Conservation (phyloP, 2,888 invertebrate species). For the Masnerella sp. region DNA sequence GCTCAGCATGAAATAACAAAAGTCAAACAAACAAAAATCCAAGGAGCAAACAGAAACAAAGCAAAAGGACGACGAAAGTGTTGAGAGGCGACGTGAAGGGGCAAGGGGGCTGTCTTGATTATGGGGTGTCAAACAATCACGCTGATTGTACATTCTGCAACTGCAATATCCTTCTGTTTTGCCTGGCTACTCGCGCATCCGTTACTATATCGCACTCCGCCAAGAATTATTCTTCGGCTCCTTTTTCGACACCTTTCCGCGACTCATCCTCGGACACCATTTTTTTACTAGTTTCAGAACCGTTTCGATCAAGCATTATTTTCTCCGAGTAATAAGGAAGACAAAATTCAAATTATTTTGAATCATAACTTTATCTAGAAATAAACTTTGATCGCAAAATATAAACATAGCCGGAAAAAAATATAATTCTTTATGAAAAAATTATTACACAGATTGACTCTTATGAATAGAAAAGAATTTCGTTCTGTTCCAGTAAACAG, state of each 20-base stretch:
- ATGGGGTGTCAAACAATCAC: constrained; percentile 78
- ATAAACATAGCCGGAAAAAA: no score
- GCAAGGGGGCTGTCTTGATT: constrained; percentile 75
- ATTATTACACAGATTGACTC: no score
- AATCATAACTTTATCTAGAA: no score
- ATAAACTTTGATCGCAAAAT: no score
- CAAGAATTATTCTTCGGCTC: constrained; percentile 60
- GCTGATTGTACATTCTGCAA: constrained; percentile 76
- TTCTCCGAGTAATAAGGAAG: no score
- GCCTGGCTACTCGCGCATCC: constrained; percentile 67
- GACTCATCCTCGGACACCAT: no score
- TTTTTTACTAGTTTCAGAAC: no score
- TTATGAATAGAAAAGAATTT: no score
- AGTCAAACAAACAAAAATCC: constrained; percentile 56
- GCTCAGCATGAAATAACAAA: constrained; percentile 65
- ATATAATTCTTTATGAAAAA: no score
- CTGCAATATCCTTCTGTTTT: constrained; percentile 64
- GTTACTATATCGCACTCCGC: constrained; percentile 57
- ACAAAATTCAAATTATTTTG: no score
- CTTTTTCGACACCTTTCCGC: constrained; percentile 54
- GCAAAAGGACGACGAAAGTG: constrained; percentile 58
- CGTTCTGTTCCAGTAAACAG: constrained; percentile 19
- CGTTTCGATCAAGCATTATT: no score
- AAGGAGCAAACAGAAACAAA: constrained; percentile 53
- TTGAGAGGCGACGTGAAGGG: constrained; percentile 62